phyloP scores from a whole-genome alignment of 2,797 vertebrate genomes.

The Spatula clypeata region DNA sequence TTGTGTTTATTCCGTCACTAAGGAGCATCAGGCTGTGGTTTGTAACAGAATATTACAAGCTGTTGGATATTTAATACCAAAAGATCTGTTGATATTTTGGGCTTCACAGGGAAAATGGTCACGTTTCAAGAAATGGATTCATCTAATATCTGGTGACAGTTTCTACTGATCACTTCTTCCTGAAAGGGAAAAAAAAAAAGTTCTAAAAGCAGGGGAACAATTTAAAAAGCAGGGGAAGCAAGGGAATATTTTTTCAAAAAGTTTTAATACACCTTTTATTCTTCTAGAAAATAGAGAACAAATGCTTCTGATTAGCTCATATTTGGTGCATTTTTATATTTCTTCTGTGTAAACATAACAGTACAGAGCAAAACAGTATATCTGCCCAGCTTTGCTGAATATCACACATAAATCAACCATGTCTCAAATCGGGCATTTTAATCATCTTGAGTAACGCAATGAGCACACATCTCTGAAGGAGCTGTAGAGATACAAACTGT shows the following conservation, averaged over 20 bases:
- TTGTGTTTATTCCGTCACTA: neutral
- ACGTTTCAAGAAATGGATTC: neutral
- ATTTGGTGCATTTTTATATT: neutral
- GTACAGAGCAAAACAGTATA: neutral
- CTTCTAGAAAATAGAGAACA: neutral
- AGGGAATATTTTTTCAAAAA: neutral
- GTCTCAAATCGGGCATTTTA: neutral
- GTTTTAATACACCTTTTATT: neutral
- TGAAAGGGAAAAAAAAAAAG: neutral
- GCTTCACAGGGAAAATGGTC: neutral
- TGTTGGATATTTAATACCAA: neutral
- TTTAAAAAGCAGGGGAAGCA: neutral
- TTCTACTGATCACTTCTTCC: neutral
- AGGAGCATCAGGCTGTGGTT: neutral
- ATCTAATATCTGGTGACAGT: neutral
- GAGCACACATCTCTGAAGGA: neutral
- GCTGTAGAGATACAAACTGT: neutral
- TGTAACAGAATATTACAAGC: neutral
- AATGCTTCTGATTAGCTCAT: neutral
- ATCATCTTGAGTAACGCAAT: neutral
- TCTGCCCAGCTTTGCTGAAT: neutral
- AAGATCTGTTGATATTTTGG: neutral
- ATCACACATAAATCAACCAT: neutral
- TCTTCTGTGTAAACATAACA: neutral
- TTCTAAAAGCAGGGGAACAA: neutral